Evolutionary conservation across 2,888 invertebrate species (phyloP).

Genomic region (Drosophila longiperda): DNA sequence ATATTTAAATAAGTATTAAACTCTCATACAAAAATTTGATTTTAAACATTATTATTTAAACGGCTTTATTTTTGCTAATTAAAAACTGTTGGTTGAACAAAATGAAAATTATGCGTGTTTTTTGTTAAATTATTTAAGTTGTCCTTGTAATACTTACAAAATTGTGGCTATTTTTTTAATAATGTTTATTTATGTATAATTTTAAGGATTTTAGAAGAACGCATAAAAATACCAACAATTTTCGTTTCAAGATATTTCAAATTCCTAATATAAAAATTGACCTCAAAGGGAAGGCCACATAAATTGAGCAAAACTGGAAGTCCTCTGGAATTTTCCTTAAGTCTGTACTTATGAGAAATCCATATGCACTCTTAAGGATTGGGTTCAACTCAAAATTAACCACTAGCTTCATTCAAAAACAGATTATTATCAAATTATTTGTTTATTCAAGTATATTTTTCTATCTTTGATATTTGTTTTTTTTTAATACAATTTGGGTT

Average conservation of each 20-base stretch:
- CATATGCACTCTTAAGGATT: not conserved
- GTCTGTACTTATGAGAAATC: not conserved
- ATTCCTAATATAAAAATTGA: not conserved
- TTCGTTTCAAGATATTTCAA: not conserved
- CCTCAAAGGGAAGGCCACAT: not conserved
- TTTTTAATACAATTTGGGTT: not conserved
- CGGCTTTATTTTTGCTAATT: not conserved
- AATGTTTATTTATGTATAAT: not conserved
- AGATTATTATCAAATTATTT: not conserved
- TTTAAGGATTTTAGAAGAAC: not conserved
- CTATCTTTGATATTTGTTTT: not conserved
- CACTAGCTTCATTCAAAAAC: not conserved
- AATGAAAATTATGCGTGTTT: not conserved
- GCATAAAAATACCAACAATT: not conserved
- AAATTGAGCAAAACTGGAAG: not conserved
- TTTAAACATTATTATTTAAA: not conserved
- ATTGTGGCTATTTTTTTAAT: rapidly evolving
- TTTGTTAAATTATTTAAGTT: too few species aligned
- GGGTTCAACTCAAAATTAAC: not conserved
- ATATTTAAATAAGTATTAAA: not conserved
- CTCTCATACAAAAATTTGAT: not conserved
- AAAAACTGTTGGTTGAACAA: constrained; percentile 1
- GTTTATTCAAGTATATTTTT: not conserved
- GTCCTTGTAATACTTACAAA: not conserved
- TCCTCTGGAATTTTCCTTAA: not conserved